Evolutionary conservation across 2,888 invertebrate species (phyloP).

Genomic region (Physocephala rufipes): DNA sequence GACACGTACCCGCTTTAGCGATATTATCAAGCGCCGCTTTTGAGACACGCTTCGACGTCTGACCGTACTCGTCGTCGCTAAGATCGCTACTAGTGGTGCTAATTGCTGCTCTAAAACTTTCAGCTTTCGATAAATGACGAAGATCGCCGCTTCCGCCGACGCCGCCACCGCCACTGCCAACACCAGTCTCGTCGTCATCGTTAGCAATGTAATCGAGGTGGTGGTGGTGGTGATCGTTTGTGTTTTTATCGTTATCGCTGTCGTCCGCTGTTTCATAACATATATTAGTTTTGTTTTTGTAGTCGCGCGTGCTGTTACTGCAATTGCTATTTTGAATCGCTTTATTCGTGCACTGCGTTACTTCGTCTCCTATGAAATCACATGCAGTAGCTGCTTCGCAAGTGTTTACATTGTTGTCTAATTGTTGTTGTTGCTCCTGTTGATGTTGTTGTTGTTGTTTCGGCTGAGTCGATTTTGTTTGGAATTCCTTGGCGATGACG

Average conservation of each 20-base stretch:
- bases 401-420: slow-evolving; percentile 15
- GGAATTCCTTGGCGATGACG: slow-evolving; percentile 41
- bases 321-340: slow-evolving; percentile 19
- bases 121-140: slow-evolving; percentile 50
- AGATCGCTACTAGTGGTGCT: slow-evolving; percentile 50
- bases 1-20: slow-evolving; percentile 74
- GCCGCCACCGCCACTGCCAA: slow-evolving; percentile 32
- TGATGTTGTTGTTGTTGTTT: slow-evolving; percentile 38
- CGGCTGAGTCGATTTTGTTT: slow-evolving; percentile 38
- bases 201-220: slow-evolving; percentile 45
- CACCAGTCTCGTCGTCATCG: slow-evolving; percentile 35
- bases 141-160: slow-evolving; percentile 42
- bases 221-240: slow-evolving; percentile 42
- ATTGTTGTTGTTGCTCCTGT: slow-evolving; percentile 19
- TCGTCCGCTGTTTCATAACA: slow-evolving; percentile 37
- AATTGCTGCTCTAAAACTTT: slow-evolving; percentile 48
- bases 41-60: slow-evolving; percentile 64
- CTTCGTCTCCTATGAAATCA: slow-evolving; percentile 1
- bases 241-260: slow-evolving; percentile 37
- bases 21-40: slow-evolving; percentile 74
- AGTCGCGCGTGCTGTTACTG: slow-evolving; percentile 31
- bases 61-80: slow-evolving; percentile 60
- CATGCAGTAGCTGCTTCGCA: background rate
- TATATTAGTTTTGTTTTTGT: slow-evolving; percentile 33
- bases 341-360: slow-evolving; percentile 3